Evolutionary conservation across 2,797 vertebrate species (phyloP).

Genomic region (Hoplostethus mediterraneus): DNA sequence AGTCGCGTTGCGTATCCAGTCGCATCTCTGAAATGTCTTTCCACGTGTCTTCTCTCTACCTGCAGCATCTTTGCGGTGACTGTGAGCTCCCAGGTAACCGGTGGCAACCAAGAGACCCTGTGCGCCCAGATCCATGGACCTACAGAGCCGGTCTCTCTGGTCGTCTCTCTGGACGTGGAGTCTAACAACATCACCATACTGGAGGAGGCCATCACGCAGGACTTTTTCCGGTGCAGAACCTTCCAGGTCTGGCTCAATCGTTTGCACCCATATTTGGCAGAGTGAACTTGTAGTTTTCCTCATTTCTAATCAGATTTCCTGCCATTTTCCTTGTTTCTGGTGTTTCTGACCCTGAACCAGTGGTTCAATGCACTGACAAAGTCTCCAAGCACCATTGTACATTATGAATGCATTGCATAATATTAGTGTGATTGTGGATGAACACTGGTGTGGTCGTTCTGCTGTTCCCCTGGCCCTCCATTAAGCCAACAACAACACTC

Average conservation of each 20-base stretch:
- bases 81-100: conserved; percentile 74
- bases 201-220: conserved; percentile 27
- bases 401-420: neutral
- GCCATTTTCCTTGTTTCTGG: no score
- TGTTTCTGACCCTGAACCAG: neutral
- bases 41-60: conserved; percentile 5
- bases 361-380: neutral
- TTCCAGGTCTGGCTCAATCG: conserved; percentile 72
- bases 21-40: neutral
- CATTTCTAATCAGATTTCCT: no score
- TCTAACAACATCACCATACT: conserved; percentile 18
- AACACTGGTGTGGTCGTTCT: neutral
- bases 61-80: conserved; percentile 77
- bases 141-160: conserved; percentile 42
- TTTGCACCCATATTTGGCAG: neutral
- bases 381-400: neutral
- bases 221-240: conserved; percentile 70
- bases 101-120: conserved; percentile 74
- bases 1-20: no score
- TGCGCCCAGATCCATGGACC: conserved; percentile 71
- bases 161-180: conserved; percentile 47
- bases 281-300: neutral
- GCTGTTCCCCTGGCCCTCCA: neutral
- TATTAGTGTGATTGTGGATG: neutral
- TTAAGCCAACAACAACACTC: conserved; percentile 35